Evolutionary conservation across 2,797 vertebrate genomes (phyloP).

Genomic region (Notoglanidium macrostoma): DNA sequence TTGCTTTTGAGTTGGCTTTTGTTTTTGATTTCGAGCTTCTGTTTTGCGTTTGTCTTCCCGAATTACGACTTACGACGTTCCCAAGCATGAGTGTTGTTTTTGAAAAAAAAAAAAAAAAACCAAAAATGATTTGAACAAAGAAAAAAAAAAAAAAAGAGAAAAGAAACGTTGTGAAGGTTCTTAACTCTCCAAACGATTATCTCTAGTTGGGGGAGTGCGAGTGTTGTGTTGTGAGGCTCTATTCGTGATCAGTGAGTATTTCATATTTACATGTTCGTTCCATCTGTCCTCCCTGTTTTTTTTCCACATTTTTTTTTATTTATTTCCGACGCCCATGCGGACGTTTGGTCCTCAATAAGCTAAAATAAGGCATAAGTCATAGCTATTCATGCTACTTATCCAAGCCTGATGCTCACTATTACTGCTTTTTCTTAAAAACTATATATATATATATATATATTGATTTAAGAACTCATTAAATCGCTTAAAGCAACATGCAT

Average conservation of each 20-base stretch:
- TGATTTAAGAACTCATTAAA: not conserved
- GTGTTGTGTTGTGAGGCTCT: conserved; percentile 89
- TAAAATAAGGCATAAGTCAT: conserved; percentile 36
- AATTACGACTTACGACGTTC: conserved; percentile 39
- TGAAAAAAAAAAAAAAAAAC: conserved; percentile 50
- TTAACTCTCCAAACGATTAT: conserved; percentile 84
- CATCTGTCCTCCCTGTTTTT: conserved; percentile 73
- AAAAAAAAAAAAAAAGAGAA: conserved; percentile 19
- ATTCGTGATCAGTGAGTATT: conserved; percentile 94
- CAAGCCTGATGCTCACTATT: conserved; percentile 25
- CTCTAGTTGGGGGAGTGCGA: conserved; percentile 92
- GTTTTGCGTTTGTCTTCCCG: conserved; percentile 19
- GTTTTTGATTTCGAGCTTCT: conserved; percentile 15
- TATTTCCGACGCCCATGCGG: conserved; percentile 65
- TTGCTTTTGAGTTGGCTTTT: conserved; percentile 42
- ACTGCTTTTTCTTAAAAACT: not conserved
- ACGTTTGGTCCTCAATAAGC: conserved; percentile 48
- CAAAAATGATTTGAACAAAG: conserved; percentile 34
- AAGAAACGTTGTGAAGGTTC: conserved; percentile 62
- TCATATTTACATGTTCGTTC: conserved; percentile 88
- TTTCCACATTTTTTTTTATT: conserved; percentile 36
- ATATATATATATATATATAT: not conserved
- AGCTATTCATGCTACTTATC: conserved; percentile 44
- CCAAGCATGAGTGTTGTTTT: conserved; percentile 76
- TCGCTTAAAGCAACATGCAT: conserved; percentile 64